Evolutionary conservation across 2,797 vertebrate species (phyloP).

Genomic region (Malacoraja senta): DNA sequence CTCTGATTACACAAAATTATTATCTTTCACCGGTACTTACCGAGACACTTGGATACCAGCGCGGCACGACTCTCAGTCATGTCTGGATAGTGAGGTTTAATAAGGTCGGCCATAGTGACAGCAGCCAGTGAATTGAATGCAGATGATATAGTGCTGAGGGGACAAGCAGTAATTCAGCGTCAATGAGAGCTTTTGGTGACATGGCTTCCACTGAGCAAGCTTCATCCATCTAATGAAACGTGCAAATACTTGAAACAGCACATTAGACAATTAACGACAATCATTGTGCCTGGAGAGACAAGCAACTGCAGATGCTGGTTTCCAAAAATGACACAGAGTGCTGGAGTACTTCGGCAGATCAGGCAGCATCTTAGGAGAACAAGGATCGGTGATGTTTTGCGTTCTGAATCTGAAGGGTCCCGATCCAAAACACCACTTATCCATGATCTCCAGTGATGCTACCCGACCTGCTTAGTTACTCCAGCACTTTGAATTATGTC

Average conservation of each 20-base stretch:
- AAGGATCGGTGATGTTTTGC: too few species aligned
- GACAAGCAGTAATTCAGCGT: not conserved
- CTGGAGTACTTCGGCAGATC: too few species aligned
- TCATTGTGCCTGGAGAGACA: too few species aligned
- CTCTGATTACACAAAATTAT: too few species aligned
- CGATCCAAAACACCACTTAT: too few species aligned
- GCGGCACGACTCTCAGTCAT: conserved; percentile 72
- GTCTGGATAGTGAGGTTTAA: conserved; percentile 71
- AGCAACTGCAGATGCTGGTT: too few species aligned
- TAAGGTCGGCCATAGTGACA: conserved; percentile 84
- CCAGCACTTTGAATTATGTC: too few species aligned
- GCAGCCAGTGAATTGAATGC: conserved; percentile 86
- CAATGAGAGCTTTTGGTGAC: not conserved
- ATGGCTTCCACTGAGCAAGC: not conserved
- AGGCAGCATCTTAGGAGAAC: too few species aligned
- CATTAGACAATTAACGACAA: not conserved
- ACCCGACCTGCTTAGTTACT: too few species aligned
- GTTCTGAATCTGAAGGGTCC: too few species aligned
- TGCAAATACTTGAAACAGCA: not conserved
- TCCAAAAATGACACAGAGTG: too few species aligned
- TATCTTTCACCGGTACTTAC: conserved; percentile 51
- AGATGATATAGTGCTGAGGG: conserved; percentile 78
- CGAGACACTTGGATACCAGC: conserved; percentile 71
- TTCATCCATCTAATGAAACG: not conserved
- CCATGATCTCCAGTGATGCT: too few species aligned